These are phyloP conservation scores for Peromyscus attwateri DNA, from an alignment of 2,797 vertebrate genomes.

Conservation along the genomic window DNA sequence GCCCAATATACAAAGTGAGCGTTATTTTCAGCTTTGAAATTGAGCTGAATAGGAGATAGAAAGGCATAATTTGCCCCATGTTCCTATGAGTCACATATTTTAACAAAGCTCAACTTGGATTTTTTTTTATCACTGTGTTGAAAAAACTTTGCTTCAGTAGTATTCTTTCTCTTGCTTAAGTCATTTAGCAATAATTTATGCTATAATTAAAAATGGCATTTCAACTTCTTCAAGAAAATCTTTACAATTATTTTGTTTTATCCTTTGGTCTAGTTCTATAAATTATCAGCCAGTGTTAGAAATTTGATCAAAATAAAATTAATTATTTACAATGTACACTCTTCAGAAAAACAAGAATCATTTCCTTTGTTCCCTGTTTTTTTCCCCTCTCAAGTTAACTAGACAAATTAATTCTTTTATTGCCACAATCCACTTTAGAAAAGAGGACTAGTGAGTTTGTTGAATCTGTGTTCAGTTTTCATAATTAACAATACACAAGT, in stretches of 20 bases:
- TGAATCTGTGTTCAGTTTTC: not conserved
- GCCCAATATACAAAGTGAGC: conserved; percentile 25
- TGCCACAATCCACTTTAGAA: not conserved
- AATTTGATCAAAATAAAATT: conserved; percentile 66
- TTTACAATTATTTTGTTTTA: conserved; percentile 64
- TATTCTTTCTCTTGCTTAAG: conserved; percentile 64
- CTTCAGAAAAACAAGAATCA: not conserved
- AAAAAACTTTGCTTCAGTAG: conserved; percentile 62
- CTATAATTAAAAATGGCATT: conserved; percentile 71
- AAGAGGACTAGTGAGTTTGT: not conserved
- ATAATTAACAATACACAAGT: not conserved
- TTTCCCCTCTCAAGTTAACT: not conserved
- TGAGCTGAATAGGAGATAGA: conserved; percentile 16
- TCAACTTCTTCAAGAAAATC: not conserved
- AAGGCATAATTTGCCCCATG: conserved; percentile 66
- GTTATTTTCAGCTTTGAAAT: conserved; percentile 69
- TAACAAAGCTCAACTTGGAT: conserved; percentile 68
- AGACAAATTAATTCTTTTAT: conserved; percentile 21
- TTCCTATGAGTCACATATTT: conserved; percentile 72
- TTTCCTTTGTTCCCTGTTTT: not conserved
- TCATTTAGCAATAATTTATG: conserved; percentile 72
- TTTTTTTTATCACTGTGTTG: conserved; percentile 60
- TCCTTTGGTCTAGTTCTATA: conserved; percentile 25
- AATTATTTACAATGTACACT: conserved; percentile 21
- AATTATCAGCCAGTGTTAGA: conserved; percentile 42